Evolutionary conservation across 1,140 invertebrate genomes (phyloP).

Genomic region (Agrypnia vestita): DNA sequence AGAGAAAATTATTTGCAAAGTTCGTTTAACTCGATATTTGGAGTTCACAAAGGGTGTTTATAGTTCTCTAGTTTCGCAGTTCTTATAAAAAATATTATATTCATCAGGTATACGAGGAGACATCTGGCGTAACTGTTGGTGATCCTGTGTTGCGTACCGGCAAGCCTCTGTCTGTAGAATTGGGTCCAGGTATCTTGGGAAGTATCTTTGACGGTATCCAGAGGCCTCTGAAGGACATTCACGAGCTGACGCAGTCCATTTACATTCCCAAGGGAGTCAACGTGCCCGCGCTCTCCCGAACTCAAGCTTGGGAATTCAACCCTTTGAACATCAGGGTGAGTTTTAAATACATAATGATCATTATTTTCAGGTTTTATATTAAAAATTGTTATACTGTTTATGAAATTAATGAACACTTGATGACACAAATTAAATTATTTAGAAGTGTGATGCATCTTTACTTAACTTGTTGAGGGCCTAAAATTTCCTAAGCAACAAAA

Average conservation of each 20-base stretch:
- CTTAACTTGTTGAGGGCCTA: no score
- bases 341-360: neutral
- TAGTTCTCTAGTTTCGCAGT: neutral
- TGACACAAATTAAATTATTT: no score
- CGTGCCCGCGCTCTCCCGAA: slow-evolving; percentile 90
- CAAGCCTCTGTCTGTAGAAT: slow-evolving; percentile 97
- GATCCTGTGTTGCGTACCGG: slow-evolving; percentile 98
- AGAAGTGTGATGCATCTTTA: no score
- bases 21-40: no score
- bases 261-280: slow-evolving; percentile 99
- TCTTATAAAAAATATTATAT: neutral
- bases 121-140: slow-evolving; percentile 99
- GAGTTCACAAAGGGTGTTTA: neutral
- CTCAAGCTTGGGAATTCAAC: slow-evolving; percentile 93
- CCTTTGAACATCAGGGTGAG: slow-evolving; percentile 88
- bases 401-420: no score
- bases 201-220: slow-evolving; percentile 99
- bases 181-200: slow-evolving; percentile 99
- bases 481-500: no score
- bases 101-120: slow-evolving; percentile 96
- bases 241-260: slow-evolving; percentile 94
- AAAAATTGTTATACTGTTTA: no score
- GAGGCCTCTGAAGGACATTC: slow-evolving; percentile 97
- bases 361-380: no score
- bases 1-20: no score